Base-by-base conservation (phyloP, 2,113 vertebrate species). In the Petromus typicus region DNA sequence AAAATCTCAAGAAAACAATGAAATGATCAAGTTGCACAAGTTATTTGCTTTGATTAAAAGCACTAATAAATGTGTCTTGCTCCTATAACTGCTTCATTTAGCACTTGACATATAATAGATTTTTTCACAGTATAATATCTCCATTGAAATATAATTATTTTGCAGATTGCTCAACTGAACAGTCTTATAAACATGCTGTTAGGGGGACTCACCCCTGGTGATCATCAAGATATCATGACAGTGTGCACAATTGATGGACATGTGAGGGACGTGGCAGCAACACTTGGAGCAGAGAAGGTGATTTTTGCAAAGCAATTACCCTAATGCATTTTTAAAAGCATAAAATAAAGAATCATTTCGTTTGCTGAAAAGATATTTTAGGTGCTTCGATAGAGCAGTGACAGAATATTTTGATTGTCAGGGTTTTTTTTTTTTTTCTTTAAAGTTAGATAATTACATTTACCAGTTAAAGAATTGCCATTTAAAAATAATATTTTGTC, bases 301-400 rank as follows among this genome's bases (percentile, higher is more conserved):
- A 99, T 99, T 99, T 98, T 98, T 98, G 96, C 98, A 98, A 98
- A 98, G 99, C 99, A 99, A 99, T 99, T 99, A 99, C 98, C 98
- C 99, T 99, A 99, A 99, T 99, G 99, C 99, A 99, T 99, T 99
- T 98, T 99, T 99, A 99, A 99, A 99, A 99, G 99, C 99, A 97
- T 98, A 98, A 98, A 98, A 98, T 99, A 98, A 98, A 98, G 98
- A 98, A 98, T 98, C 98, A 98, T 98, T 99, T 99, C 98, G 98
- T 98, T 98, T 98, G 98, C 98, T 98, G 98, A 98, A 98, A 99
- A 99, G 98, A 98, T 99, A 99, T 98, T 99, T 98, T 98, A 97
- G 98, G 98, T 98, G 97, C 97, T 99, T 98, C 97, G 97, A 97
- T 99, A 98, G 98, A 98, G 98, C 96, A 97, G 96, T 99, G 99